Evolutionary conservation across 92 coral and sea anemone genomes (phyloP).

Genomic region (Epizoanthus rinbou): DNA sequence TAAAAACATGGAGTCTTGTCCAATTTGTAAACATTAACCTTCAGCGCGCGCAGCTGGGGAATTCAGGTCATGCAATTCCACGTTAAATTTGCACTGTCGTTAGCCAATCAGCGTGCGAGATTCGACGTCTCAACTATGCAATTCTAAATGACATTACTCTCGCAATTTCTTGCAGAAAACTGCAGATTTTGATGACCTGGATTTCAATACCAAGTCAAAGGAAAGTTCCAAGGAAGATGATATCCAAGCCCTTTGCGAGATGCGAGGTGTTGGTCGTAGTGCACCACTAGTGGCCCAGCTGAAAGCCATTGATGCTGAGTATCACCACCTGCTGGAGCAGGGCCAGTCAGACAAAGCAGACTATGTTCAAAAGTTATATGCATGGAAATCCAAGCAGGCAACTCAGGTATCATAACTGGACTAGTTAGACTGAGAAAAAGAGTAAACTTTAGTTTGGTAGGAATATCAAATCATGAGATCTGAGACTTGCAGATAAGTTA

Average conservation of each 20-base stretch:
- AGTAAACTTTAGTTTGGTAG: background rate
- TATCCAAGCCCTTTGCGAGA: slow-evolving; percentile 93
- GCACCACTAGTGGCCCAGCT: slow-evolving; percentile 87
- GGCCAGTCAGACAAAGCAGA: slow-evolving; percentile 94
- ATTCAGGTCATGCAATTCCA: too few relatives aligned
- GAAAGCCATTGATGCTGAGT: slow-evolving; percentile 93
- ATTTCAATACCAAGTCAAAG: slow-evolving; percentile 85
- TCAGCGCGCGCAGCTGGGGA: too few relatives aligned
- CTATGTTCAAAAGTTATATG: slow-evolving; percentile 92
- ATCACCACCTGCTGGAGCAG: slow-evolving; percentile 90
- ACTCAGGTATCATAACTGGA: slow-evolving; percentile 59
- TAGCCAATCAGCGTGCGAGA: too few relatives aligned
- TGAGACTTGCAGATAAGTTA: too few relatives aligned
- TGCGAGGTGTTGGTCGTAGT: slow-evolving; percentile 86
- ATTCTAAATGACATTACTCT: too few relatives aligned
- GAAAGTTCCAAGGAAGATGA: slow-evolving; percentile 97
- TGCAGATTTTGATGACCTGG: slow-evolving; percentile 72
- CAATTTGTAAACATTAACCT: too few relatives aligned
- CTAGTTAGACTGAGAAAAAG: background rate
- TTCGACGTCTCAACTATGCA: too few relatives aligned
- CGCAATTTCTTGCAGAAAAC: slow-evolving; percentile 53
- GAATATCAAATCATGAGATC: too few relatives aligned
- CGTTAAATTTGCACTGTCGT: too few relatives aligned
- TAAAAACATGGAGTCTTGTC: too few relatives aligned
- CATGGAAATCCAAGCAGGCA: slow-evolving; percentile 91